Evolutionary conservation across 2,113 vertebrate genomes (phyloP).

Genomic region (Pelusios castaneus): DNA sequence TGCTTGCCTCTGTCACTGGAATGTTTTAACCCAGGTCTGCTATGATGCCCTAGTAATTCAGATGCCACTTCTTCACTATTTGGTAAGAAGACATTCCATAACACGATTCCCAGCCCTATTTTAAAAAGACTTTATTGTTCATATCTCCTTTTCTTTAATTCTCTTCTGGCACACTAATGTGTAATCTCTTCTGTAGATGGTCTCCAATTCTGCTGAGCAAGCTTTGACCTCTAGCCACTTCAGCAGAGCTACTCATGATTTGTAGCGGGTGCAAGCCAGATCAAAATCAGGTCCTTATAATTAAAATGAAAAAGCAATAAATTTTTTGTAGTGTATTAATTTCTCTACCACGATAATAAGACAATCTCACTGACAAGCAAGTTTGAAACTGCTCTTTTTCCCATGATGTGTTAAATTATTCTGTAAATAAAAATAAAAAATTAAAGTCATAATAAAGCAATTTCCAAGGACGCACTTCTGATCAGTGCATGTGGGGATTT

Average conservation of each 20-base stretch:
- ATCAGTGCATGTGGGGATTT: not conserved
- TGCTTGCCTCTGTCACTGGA: not conserved
- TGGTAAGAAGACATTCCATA: not conserved
- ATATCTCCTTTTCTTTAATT: no score
- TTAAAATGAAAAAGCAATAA: not conserved
- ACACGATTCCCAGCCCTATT: not conserved
- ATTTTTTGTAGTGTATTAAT: not conserved
- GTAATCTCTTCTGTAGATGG: not conserved
- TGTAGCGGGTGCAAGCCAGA: not conserved
- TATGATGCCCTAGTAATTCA: not conserved
- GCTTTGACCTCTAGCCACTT: not conserved
- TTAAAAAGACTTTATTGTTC: not conserved
- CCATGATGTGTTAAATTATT: not conserved
- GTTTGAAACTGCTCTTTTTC: not conserved
- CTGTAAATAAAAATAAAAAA: not conserved
- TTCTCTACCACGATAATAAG: not conserved
- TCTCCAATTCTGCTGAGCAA: not conserved
- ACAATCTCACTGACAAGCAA: not conserved
- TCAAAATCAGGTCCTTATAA: not conserved
- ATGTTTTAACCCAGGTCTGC: no score
- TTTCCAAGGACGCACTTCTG: not conserved
- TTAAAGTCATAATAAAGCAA: not conserved
- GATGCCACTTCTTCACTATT: not conserved
- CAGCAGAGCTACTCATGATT: not conserved
- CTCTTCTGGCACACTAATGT: not conserved